These are phyloP conservation scores for Gorsachius goisagi DNA, from an alignment of 2,113 vertebrate species.

Conservation along the genomic window DNA sequence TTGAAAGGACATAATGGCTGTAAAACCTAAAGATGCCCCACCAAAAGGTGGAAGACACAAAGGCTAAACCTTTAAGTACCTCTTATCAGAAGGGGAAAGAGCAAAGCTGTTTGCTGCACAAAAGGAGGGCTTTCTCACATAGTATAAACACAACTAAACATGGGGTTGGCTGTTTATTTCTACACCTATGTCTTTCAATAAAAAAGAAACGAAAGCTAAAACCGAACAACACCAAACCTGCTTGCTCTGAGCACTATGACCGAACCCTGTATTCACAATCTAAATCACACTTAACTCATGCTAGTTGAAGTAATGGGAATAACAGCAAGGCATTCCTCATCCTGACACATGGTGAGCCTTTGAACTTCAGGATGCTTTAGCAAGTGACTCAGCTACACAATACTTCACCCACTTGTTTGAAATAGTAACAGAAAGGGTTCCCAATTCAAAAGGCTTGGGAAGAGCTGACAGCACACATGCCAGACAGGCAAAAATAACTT, in stretches of 20 bases:
- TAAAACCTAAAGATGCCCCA: neutral
- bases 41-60: neutral
- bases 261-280: neutral
- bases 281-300: neutral
- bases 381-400: neutral
- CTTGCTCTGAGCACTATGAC: neutral
- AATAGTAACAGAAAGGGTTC: neutral
- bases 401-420: fast-evolving
- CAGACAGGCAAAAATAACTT: neutral
- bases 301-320: neutral
- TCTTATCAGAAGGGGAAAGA: neutral
- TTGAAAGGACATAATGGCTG: neutral
- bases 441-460: neutral
- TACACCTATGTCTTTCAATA: neutral
- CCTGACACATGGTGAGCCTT: neutral
- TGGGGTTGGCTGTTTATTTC: neutral
- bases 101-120: neutral
- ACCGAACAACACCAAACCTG: neutral
- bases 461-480: neutral
- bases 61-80: neutral
- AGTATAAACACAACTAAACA: neutral
- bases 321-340: neutral
- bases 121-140: neutral
- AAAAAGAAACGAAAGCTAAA: neutral
- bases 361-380: neutral